phyloP scores from a whole-genome alignment of 1,140 invertebrate species.

The Gonioctena quinquepunctata region DNA sequence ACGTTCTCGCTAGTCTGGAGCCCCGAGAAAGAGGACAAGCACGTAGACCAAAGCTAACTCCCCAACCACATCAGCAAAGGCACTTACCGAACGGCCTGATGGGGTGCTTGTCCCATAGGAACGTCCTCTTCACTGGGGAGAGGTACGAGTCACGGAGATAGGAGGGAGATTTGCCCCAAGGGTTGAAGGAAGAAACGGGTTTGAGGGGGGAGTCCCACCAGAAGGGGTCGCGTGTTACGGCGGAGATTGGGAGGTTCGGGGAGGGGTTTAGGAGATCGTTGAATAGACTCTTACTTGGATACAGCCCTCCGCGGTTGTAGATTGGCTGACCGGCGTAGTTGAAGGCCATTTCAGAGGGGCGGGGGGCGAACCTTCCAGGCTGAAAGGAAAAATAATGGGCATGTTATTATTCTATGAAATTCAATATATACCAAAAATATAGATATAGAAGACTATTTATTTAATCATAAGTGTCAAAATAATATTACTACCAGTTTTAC shows the following conservation, averaged over 20 bases:
- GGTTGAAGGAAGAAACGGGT: constrained; percentile 68
- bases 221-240: constrained; percentile 81
- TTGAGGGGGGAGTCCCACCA: constrained; percentile 77
- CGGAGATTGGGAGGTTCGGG: constrained; percentile 73
- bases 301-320: constrained; percentile 65
- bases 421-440: no score
- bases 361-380: constrained; percentile 66
- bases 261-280: constrained; percentile 77
- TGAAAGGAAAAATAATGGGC: constrained; percentile 34
- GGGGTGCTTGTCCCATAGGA: constrained; percentile 86
- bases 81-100: constrained; percentile 81
- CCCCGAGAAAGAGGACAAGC: no score
- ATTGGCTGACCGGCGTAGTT: constrained; percentile 74
- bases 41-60: not conserved
- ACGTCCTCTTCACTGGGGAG: constrained; percentile 84
- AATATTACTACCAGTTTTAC: no score
- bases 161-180: constrained; percentile 71
- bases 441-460: no score
- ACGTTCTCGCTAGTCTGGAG: no score
- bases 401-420: no score
- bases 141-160: constrained; percentile 84
- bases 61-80: not conserved
- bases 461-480: no score
- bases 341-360: constrained; percentile 68
- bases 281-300: constrained; percentile 67